phyloP scores from a whole-genome alignment of 2,113 vertebrate species.

The Pycnonotus jocosus region DNA sequence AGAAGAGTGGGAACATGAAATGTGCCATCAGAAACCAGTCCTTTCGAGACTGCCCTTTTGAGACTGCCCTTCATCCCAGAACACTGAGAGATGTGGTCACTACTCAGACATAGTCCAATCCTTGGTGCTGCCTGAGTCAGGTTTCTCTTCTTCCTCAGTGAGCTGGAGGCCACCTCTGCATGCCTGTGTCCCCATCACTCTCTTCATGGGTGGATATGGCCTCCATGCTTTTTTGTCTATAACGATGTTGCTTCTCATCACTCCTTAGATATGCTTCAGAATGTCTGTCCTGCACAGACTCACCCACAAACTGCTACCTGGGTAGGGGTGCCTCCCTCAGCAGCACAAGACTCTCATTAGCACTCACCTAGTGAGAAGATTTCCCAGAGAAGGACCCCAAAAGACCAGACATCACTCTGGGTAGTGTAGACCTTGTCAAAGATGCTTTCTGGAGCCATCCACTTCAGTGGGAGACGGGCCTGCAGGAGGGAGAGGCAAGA shows the following conservation, averaged over 20 bases:
- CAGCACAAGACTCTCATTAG: not conserved
- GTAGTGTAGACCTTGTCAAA: constrained; percentile 98
- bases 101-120: not conserved
- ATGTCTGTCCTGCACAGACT: not conserved
- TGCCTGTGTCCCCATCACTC: not conserved
- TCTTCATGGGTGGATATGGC: not conserved
- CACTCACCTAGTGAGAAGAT: constrained; percentile 94
- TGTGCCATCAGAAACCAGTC: not conserved
- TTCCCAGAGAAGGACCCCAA: constrained; percentile 97
- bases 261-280: not conserved
- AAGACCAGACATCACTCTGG: constrained; percentile 98
- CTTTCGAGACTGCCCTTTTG: not conserved
- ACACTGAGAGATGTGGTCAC: not conserved
- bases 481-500: constrained; percentile 35
- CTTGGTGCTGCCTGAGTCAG: not conserved
- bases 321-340: not conserved
- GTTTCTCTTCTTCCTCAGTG: not conserved
- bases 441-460: constrained; percentile 99
- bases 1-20: not conserved
- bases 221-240: not conserved
- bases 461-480: constrained; percentile 96
- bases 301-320: not conserved
- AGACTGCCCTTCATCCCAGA: not conserved
- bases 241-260: accelerated
- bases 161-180: not conserved